Percentiles rank a stretch among this genome's conserved stretches.
Conservation (phyloP, 2,797 vertebrate species). For the Huso huso region DNA sequence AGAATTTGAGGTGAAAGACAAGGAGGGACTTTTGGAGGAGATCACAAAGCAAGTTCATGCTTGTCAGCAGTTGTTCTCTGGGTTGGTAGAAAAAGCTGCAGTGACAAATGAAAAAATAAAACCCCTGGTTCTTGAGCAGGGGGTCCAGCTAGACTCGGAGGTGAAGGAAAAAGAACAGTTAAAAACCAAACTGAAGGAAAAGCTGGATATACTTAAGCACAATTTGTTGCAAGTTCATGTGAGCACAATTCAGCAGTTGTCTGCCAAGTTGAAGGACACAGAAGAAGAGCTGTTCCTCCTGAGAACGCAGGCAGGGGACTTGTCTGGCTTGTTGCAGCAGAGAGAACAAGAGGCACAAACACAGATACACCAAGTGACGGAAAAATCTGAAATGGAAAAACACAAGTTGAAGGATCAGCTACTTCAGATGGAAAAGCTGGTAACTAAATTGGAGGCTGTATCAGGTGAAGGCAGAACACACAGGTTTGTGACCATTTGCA, state of each 20-base stretch:
- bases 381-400: conserved; percentile 46
- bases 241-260: conserved; percentile 26
- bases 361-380: conserved; percentile 25
- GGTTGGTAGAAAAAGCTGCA: conserved; percentile 49
- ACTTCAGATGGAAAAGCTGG: conserved; percentile 53
- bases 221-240: conserved; percentile 12
- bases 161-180: conserved; percentile 26
- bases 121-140: conserved; percentile 33
- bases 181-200: conserved; percentile 23
- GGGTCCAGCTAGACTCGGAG: conserved; percentile 40
- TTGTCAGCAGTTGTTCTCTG: conserved; percentile 48
- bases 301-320: conserved; percentile 20
- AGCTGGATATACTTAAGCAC: conserved; percentile 12
- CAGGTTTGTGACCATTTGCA: conserved; percentile 56
- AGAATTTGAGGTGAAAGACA: conserved; percentile 36
- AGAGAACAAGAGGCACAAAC: conserved; percentile 36
- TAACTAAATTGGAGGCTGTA: conserved; percentile 53
- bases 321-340: conserved; percentile 30
- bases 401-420: conserved; percentile 47
- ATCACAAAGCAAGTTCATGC: conserved; percentile 30
- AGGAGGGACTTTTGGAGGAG: conserved; percentile 33
- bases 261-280: conserved; percentile 9
- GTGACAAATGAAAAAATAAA: conserved; percentile 24
- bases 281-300: conserved; percentile 24
- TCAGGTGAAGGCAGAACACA: conserved; percentile 39